Conservation (phyloP, 2,113 vertebrate species). For the Tupaia chinensis region DNA sequence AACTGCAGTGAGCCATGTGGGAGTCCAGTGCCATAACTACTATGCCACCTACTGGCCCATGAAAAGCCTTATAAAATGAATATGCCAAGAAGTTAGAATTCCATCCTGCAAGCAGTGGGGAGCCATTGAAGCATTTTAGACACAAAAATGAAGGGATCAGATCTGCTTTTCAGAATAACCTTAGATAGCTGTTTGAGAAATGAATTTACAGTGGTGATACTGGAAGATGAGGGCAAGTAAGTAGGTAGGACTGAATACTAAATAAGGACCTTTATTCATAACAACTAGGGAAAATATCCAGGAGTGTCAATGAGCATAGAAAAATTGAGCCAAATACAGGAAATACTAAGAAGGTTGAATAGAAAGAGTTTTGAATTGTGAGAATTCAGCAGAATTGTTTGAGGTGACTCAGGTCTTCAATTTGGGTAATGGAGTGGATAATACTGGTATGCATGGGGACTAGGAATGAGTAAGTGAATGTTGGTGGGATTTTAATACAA, state of each 20-base stretch:
- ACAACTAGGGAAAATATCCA: constrained; percentile 8
- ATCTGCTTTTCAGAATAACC: not conserved
- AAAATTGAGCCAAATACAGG: not conserved
- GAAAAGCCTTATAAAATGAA: not conserved
- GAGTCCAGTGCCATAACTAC: too few relatives aligned
- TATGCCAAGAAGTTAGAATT: not conserved
- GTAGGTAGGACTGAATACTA: not conserved
- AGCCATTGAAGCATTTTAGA: not conserved
- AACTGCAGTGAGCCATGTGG: too few relatives aligned
- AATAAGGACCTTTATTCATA: not conserved
- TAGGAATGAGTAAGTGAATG: not conserved
- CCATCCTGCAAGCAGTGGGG: not conserved
- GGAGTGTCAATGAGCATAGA: not conserved
- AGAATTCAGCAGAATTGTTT: constrained; percentile 22
- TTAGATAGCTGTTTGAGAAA: constrained; percentile 34
- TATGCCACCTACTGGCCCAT: too few relatives aligned
- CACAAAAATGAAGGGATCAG: not conserved
- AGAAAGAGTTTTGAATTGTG: not conserved
- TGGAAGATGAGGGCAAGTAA: not conserved
- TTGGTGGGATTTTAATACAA: not conserved
- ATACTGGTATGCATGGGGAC: not conserved
- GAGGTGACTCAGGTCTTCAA: constrained; percentile 18
- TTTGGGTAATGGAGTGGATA: not conserved
- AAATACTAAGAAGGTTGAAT: not conserved
- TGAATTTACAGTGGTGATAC: not conserved